These are phyloP conservation scores for Heliconius charithonia DNA, from an alignment of 2,888 invertebrate genomes.

Conservation along the genomic window DNA sequence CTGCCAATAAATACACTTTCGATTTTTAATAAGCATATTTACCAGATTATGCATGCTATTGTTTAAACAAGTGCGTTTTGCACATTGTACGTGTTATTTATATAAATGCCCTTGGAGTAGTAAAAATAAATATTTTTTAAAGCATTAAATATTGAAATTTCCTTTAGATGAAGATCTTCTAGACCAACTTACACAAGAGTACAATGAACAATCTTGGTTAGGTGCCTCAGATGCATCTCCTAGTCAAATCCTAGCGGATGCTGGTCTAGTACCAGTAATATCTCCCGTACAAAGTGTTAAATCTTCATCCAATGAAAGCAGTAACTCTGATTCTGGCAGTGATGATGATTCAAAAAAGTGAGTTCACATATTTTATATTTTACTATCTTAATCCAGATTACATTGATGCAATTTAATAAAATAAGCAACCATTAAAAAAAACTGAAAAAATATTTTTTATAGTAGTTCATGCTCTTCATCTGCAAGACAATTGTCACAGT, in stretches of 20 bases:
- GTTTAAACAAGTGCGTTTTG: constrained; percentile 26
- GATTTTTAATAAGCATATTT: constrained; percentile 45
- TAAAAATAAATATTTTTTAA: not conserved
- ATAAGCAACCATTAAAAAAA: not conserved
- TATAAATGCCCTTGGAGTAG: not conserved
- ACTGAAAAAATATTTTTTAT: constrained; percentile 2
- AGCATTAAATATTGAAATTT: constrained; percentile 22
- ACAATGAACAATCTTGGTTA: constrained; percentile 74
- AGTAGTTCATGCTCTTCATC: constrained; percentile 59
- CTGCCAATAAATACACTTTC: constrained; percentile 60
- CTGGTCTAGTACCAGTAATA: constrained; percentile 70
- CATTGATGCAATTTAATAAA: not conserved
- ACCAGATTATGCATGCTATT: not conserved
- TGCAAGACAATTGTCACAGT: constrained; percentile 67
- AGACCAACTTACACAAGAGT: constrained; percentile 72
- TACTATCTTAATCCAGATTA: not conserved
- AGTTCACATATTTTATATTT: constrained; percentile 30
- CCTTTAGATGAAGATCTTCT: constrained; percentile 74
- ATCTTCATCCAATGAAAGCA: constrained; percentile 70
- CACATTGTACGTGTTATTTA: not conserved
- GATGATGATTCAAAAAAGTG: constrained; percentile 80
- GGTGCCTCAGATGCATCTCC: constrained; percentile 77
- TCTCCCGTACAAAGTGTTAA: constrained; percentile 71
- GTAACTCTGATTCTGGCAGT: constrained; percentile 77
- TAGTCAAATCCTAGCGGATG: constrained; percentile 79